Base-by-base conservation (phyloP, 1,140 invertebrate genomes). In the Stenopsyche tienmushanensis region DNA sequence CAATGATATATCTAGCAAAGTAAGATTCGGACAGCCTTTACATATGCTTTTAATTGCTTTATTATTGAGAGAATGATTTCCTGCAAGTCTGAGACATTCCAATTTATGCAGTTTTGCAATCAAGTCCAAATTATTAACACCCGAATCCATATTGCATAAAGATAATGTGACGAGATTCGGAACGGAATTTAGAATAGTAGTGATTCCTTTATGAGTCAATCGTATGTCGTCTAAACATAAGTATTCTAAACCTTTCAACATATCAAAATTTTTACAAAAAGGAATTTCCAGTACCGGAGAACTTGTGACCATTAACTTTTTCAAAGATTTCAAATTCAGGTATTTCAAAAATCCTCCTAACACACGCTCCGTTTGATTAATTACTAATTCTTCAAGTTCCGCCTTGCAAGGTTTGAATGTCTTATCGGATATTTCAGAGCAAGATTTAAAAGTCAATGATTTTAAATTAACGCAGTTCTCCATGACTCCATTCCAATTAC, bases 401-500 rank as follows among this genome's bases (percentile, higher is more conserved):
- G 25, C 44, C 41, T 64, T 34, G 24, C 67, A 39, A 62, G 57
- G 26, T 62, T 42, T 24, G 23, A 71, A 71, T 39, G 59, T 64
- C 15, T 62, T 15, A 29, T 66, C 66, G 59, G 9, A 67, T 72
- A 81, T 76, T 72, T 79, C 78, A 68, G 72, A 76, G 60, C 79
- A 81, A 13, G 75, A 78, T 17, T 78, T 64, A 71, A 81, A 79
- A 3, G 72, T 71, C 0, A 81, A 52, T 17, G 45, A 72, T 70
- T 75, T 78, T 13, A 81, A 69, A 20, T 77, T 58, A 54, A 74
- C 77, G 66, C 79, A 81, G 26, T 78, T 78, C 65, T 79, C 77
- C 20, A 78, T 71, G 9, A 80, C 64, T 23, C 76, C 77, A 60
- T 77, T 79, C 79, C 79, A 81, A 72, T 79, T 79, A 65, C 75